A percentile compares a stretch with the other conserved stretches of the same genome.
Evolutionary conservation across 2,113 vertebrate genomes (phyloP).

Genomic region (Hydrolagus affinis): DNA sequence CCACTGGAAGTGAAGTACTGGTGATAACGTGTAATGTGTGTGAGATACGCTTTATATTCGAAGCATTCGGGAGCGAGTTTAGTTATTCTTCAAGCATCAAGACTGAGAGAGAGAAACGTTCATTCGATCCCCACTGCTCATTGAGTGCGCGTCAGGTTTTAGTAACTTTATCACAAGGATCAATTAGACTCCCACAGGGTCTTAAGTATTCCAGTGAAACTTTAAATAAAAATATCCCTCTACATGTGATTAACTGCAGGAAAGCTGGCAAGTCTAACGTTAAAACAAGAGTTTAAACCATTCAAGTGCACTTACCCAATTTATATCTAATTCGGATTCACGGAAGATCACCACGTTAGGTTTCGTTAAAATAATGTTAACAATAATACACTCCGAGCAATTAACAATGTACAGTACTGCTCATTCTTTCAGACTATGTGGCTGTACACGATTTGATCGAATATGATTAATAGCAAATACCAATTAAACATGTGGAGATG

Average conservation of each 20-base stretch:
- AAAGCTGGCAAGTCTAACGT: not conserved
- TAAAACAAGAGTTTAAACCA: not conserved
- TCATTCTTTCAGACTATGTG: not conserved
- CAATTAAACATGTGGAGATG: not conserved
- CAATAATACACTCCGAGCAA: too few relatives aligned
- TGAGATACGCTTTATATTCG: not conserved
- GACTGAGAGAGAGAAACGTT: not conserved
- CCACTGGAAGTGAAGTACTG: constrained; percentile 1
- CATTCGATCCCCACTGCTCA: not conserved
- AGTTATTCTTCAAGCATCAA: not conserved
- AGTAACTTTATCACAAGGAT: not conserved
- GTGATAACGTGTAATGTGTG: not conserved
- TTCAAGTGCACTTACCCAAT: not conserved
- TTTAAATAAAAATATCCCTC: not conserved
- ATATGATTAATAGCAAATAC: not conserved
- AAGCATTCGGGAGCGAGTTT: not conserved
- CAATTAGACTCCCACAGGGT: not conserved
- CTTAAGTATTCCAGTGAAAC: not conserved
- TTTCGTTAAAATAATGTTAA: too few relatives aligned
- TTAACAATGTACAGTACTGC: too few relatives aligned
- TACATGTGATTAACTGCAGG: not conserved
- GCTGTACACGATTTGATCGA: not conserved
- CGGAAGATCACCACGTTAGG: too few relatives aligned
- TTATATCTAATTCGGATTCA: not conserved
- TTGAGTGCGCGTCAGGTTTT: not conserved